These are phyloP conservation scores for Ceyx cyanopectus DNA, from an alignment of 2,113 vertebrate genomes.

Conservation along the genomic window DNA sequence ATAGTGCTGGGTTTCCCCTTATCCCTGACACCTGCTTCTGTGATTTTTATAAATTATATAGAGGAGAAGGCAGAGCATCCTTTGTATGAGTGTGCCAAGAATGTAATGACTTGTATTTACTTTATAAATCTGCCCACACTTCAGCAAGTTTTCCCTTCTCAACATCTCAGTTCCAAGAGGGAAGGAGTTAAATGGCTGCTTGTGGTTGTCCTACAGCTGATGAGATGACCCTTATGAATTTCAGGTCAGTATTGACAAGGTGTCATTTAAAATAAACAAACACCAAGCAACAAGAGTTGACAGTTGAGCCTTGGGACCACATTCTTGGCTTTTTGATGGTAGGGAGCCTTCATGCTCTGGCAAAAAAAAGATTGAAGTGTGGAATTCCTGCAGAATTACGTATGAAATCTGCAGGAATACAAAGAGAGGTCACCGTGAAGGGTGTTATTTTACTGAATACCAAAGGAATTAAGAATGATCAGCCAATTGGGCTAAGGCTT, in stretches of 20 bases:
- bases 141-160: not conserved
- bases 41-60: not conserved
- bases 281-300: slow-evolving; percentile 17
- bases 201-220: not conserved
- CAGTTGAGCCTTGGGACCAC: slow-evolving; percentile 36
- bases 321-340: slow-evolving; percentile 50
- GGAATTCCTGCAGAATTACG: slow-evolving; percentile 70
- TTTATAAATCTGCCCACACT: not conserved
- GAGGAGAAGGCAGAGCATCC: not conserved
- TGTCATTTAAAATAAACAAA: slow-evolving; percentile 56
- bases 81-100: not conserved
- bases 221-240: slow-evolving; percentile 4
- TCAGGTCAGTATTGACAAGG: slow-evolving; percentile 45
- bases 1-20: not conserved
- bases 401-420: slow-evolving; percentile 64
- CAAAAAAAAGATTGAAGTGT: slow-evolving; percentile 16
- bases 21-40: not conserved
- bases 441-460: slow-evolving; percentile 67
- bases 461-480: slow-evolving; percentile 56
- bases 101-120: not conserved
- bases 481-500: slow-evolving; percentile 15
- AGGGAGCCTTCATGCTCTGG: slow-evolving; percentile 35
- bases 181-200: slow-evolving; percentile 39
- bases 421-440: slow-evolving; percentile 51
- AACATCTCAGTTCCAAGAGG: not conserved